These are phyloP conservation scores for Acanthosepion pharaonis DNA, from an alignment of 2,888 invertebrate genomes.

Conservation along the genomic window DNA sequence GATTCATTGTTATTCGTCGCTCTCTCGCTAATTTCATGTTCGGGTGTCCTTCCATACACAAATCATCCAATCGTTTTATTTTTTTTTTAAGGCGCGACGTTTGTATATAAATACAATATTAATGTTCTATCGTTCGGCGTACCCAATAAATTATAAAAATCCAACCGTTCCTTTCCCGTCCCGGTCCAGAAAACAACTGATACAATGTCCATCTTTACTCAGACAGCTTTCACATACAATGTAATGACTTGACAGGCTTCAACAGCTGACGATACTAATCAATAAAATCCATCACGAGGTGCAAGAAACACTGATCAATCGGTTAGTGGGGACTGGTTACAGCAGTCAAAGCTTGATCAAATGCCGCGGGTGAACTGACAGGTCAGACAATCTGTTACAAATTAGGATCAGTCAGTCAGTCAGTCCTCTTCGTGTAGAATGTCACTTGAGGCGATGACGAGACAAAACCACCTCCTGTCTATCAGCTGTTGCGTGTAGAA, in stretches of 20 bases:
- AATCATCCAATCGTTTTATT: too few relatives aligned
- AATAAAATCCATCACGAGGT: not conserved
- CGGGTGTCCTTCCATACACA: too few relatives aligned
- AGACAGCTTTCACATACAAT: not conserved
- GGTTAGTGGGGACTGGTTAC: not conserved
- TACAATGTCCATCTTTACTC: not conserved
- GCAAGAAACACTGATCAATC: not conserved
- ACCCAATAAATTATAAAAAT: too few relatives aligned
- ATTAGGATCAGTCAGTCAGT: not conserved
- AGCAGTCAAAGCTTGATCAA: not conserved
- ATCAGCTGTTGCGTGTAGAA: too few relatives aligned
- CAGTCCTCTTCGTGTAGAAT: too few relatives aligned
- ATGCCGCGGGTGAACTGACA: not conserved
- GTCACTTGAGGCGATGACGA: too few relatives aligned
- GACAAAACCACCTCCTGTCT: too few relatives aligned
- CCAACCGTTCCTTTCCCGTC: not conserved
- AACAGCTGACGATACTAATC: constrained; percentile 33
- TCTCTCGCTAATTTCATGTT: too few relatives aligned
- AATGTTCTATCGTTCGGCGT: too few relatives aligned
- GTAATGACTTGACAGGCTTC: not conserved
- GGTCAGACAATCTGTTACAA: not conserved
- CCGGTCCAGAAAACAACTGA: not conserved
- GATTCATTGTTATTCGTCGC: too few relatives aligned
- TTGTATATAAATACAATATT: too few relatives aligned
- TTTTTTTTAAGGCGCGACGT: too few relatives aligned